Base-by-base conservation (phyloP, 2,888 invertebrate genomes). In the Drosophila vallismaia region DNA sequence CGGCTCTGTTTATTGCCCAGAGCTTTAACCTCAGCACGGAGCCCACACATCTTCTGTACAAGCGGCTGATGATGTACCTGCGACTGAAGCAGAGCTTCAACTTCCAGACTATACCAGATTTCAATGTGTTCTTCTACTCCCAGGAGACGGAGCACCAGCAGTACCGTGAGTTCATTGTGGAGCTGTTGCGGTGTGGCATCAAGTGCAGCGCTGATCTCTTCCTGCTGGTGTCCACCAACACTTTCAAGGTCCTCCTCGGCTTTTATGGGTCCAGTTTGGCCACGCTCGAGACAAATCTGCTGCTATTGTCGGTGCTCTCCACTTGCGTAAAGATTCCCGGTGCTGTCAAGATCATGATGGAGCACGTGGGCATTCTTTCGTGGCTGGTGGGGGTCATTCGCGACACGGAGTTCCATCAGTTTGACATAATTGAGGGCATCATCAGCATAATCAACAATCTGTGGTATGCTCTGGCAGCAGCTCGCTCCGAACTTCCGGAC, bases 121-220 rank as follows among this genome's bases (percentile, higher is more conserved):
- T 98, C 86, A 94, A 97, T 68, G 95, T 95, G 54, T 93, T 98
- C 38, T 95, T 98, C 88, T 95, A 96, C 88, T 97, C 96, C 71
- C 93, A 95, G 8, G 95, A 96, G 59, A 93, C 96, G 0, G 94
- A 95, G 77, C 93, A 94, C 56, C 93, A 93, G 19, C 93, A 93
- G 0, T 95, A 96, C 81, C 93, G 96, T 46, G 92, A 93, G 28
- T 98, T 98, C 94, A 95, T 97, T 36, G 92, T 98, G 8, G 93
- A 95, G 78, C 92, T 97, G 7, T 93, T 98, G 33, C 92, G 93
- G 12, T 95, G 97, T 79, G 97, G 98, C 1, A 93, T 97, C 40
- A 94, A 95, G 86, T 94, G 95, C 0, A 94, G 95, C 79, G 92
- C 93, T 0, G 98, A 98, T 90, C 94, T 96, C 56, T 93, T 94